Evolutionary conservation across 2,888 invertebrate genomes (phyloP), one percentile per base, ranked within the genome.

Genomic region (Coenonympha arcania): DNA sequence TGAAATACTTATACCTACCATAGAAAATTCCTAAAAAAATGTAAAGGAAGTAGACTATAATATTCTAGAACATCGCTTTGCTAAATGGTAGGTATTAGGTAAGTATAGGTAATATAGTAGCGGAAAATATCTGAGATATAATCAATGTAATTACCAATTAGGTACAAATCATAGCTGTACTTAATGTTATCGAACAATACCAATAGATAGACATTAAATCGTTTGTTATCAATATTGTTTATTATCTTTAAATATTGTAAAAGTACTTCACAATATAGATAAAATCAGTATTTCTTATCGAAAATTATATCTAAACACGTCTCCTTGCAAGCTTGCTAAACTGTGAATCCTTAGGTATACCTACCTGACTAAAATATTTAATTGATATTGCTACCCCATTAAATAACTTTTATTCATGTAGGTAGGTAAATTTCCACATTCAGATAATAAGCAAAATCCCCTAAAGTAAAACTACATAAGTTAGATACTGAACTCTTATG

Each of bases 151-250:
- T 61, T 65, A 64, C 50, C 58, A 60, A 60, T 64, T 62, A 69
- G 70, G 71, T 71, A 74, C 68, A 66, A 75, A 75, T 76, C 73
- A 79, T 73, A 71, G 64, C 65, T 75, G 83, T 84, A 62, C 60
- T 61, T 62, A 77, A 66, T 68, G 67, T 76, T 82, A 84, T 83
- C 83, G 70, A 80, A 81, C 78, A 83, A 83, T 81, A 81, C 79
- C 74, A 77, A 77, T 69, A 76, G 68, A 79, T 76, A 72, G 69
- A 73, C 68, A 71, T 75, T 74, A 78, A 79, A 77, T 82, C 76
- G 76, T 68, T 44, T 72, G 68, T 70, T 81, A 84, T 83, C 81
- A 68, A 65, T 76, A 79, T 79, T 81, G 77, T 76, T 68, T 78
- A 75, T 74, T 80, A 83, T 83, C 80, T 76, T 73, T 73, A 66